Evolutionary conservation across 1,140 invertebrate genomes (phyloP).

Genomic region (Vanessa tameamea): DNA sequence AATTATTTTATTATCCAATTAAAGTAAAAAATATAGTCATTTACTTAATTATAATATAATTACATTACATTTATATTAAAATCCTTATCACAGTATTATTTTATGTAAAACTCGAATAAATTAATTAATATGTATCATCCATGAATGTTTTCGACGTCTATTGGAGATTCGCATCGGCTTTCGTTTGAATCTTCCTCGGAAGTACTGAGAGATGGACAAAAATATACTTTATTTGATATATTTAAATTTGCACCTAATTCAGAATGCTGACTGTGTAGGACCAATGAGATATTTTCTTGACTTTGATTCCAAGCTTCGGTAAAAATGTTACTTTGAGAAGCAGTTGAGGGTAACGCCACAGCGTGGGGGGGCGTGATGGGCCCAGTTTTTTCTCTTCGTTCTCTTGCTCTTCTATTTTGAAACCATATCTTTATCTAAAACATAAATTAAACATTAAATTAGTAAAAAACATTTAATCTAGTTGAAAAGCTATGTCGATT

Average conservation of each 20-base stretch:
- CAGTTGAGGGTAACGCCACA: constrained; percentile 55
- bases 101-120: background rate
- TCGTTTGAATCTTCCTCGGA: constrained; percentile 39
- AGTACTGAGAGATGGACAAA: constrained; percentile 2
- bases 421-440: constrained; percentile 89
- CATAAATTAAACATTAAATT: constrained; percentile 16
- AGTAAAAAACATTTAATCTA: background rate
- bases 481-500: no score
- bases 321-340: constrained; percentile 19
- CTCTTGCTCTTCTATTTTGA: constrained; percentile 87
- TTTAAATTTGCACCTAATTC: constrained; percentile 12
- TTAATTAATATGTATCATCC: constrained; percentile 1
- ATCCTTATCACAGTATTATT: background rate
- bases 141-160: constrained; percentile 59
- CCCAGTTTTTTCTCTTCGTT: constrained; percentile 81
- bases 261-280: background rate
- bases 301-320: constrained; percentile 32
- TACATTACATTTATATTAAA: background rate
- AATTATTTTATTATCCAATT: background rate
- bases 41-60: constrained; percentile 1
- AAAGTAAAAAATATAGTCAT: background rate
- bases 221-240: constrained; percentile 8
- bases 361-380: constrained; percentile 57
- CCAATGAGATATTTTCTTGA: constrained; percentile 10
- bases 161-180: constrained; percentile 49